phyloP scores from a whole-genome alignment of 2,797 vertebrate genomes.

The Cottoperca gobio region DNA sequence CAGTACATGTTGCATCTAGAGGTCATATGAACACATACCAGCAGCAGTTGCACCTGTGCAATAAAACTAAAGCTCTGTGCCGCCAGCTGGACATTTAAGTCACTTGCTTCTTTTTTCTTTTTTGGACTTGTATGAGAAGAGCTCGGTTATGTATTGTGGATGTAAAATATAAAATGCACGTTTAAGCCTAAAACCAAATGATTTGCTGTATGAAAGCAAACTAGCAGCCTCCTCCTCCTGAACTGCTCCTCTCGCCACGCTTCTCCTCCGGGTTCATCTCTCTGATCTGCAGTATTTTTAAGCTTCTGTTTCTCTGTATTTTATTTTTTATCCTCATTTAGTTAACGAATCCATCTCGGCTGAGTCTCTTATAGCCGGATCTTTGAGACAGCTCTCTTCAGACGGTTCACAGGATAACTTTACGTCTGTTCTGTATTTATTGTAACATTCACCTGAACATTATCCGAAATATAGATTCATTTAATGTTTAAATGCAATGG shows the following conservation, averaged over 20 bases:
- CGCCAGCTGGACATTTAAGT: conserved; percentile 60
- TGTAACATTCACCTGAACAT: conserved; percentile 92
- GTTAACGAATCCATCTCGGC: conserved; percentile 74
- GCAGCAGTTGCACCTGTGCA: conserved; percentile 69
- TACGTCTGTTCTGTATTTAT: conserved; percentile 94
- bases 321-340: conserved; percentile 76
- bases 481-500: conserved; percentile 91
- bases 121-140: conserved; percentile 57
- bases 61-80: conserved; percentile 59
- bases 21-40: conserved; percentile 60
- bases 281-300: conserved; percentile 86
- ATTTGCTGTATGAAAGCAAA: conserved; percentile 73
- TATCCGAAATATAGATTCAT: conserved; percentile 85
- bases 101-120: conserved; percentile 50
- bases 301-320: conserved; percentile 76
- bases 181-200: conserved; percentile 81
- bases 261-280: conserved; percentile 79
- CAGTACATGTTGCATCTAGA: conserved; percentile 41
- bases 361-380: conserved; percentile 75
- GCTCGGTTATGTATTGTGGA: conserved; percentile 66
- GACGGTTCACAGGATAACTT: conserved; percentile 81
- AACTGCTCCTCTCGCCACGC: conserved; percentile 61
- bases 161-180: conserved; percentile 71
- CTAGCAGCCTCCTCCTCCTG: conserved; percentile 49
- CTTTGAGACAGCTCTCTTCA: conserved; percentile 74